Conservation (phyloP, 2,797 vertebrate genomes). For the Chelidonichthys spinosus region DNA sequence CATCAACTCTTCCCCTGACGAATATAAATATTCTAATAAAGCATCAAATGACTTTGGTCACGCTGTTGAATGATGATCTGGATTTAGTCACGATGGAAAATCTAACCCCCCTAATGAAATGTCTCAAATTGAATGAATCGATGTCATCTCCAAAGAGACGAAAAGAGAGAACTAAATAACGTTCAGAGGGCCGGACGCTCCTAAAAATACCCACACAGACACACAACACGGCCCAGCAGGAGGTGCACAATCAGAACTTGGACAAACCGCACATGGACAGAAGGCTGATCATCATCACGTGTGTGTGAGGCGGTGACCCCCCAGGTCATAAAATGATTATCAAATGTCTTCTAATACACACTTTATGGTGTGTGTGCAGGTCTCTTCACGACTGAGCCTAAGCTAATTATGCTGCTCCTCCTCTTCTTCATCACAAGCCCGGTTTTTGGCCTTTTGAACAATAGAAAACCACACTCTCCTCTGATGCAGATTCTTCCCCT, state of each 20-base stretch:
- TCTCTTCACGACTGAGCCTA: constrained; percentile 8
- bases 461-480: constrained; percentile 22
- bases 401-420: constrained; percentile 23
- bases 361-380: neutral
- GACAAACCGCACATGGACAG: constrained; percentile 11
- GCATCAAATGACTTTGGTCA: neutral
- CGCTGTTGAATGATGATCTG: neutral
- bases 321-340: neutral
- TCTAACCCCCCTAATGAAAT: neutral
- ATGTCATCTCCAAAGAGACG: neutral
- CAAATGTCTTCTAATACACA: neutral
- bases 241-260: constrained; percentile 32
- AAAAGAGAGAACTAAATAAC: neutral
- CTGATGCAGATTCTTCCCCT: neutral
- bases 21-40: neutral
- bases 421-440: constrained; percentile 25
- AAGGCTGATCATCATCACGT: constrained; percentile 13
- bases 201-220: neutral
- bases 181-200: constrained; percentile 24
- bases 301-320: neutral
- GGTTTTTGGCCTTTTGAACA: constrained; percentile 29
- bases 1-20: neutral
- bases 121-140: neutral
- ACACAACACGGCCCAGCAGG: constrained; percentile 36
- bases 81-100: neutral